Conservation (phyloP, 2,888 invertebrate genomes). For the Ormyrus nitidulus region DNA sequence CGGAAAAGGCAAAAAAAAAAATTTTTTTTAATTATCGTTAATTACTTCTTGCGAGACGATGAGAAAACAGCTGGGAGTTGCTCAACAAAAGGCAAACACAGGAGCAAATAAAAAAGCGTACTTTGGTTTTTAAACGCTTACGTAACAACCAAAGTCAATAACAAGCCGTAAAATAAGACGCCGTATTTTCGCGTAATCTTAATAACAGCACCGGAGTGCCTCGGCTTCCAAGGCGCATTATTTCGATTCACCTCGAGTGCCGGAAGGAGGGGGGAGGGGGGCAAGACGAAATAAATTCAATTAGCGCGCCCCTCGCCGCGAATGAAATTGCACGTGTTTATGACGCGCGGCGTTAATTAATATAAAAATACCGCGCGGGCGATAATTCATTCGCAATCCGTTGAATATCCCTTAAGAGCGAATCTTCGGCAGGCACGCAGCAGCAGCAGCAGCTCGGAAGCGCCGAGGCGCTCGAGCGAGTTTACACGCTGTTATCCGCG, state of each 20-base stretch:
- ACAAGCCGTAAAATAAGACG: no score
- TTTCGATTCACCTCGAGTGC: not conserved
- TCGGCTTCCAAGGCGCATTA: not conserved
- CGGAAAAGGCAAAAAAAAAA: no score
- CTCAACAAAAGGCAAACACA: no score
- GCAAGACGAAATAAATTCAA: constrained; percentile 21
- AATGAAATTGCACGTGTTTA: not conserved
- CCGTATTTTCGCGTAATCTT: no score
- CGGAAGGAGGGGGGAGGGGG: no score
- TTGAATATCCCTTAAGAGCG: constrained; percentile 1
- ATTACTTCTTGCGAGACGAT: no score
- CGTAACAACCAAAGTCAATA: no score
- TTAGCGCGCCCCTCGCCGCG: constrained; percentile 3
- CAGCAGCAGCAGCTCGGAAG: not conserved
- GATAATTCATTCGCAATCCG: constrained; percentile 28
- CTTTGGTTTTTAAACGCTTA: no score
- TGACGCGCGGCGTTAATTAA: constrained; percentile 25
- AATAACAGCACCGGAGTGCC: no score
- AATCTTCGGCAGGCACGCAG: not conserved
- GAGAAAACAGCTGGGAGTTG: no score
- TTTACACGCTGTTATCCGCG: not conserved
- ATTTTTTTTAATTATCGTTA: no score
- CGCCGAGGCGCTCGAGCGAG: not conserved
- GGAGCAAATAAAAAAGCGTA: no score
- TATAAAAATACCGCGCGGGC: not conserved